These are phyloP conservation scores for Champsocephalus gunnari DNA, from an alignment of 2,797 vertebrate species.

Conservation along the genomic window DNA sequence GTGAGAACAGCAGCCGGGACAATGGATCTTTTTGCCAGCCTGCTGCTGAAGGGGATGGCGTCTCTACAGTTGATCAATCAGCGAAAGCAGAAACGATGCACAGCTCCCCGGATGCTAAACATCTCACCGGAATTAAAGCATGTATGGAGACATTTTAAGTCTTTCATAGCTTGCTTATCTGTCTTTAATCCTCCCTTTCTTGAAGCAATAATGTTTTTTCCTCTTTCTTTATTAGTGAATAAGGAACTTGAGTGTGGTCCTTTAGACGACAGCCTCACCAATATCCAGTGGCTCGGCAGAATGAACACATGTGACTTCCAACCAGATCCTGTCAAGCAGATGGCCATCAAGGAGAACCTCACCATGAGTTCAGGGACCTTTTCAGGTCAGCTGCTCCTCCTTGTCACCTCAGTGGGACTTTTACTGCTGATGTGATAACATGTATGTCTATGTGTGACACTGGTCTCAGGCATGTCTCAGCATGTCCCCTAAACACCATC, in stretches of 20 bases:
- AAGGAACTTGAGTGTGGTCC: slow-evolving; percentile 72
- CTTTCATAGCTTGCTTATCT: background rate
- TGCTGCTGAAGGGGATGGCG: slow-evolving; percentile 1
- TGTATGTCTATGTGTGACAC: background rate
- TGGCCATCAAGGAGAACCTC: slow-evolving; percentile 85
- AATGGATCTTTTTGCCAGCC: slow-evolving; percentile 39
- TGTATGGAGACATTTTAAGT: slow-evolving; percentile 45
- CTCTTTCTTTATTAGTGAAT: slow-evolving; percentile 58
- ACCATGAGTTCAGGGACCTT: slow-evolving; percentile 17
- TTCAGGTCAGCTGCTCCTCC: slow-evolving; percentile 64
- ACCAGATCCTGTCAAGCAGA: slow-evolving; percentile 73
- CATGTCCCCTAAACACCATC: background rate
- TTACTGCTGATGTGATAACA: slow-evolving; percentile 1
- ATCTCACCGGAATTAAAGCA: slow-evolving; percentile 61
- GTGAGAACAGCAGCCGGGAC: slow-evolving; percentile 68
- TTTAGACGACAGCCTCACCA: slow-evolving; percentile 92
- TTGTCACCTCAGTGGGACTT: background rate
- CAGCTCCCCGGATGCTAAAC: slow-evolving; percentile 39
- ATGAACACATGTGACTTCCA: slow-evolving; percentile 85
- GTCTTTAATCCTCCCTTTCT: background rate
- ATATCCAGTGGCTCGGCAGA: slow-evolving; percentile 93
- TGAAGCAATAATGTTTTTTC: background rate
- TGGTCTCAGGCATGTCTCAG: slow-evolving; percentile 11
- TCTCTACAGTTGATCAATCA: slow-evolving; percentile 22
- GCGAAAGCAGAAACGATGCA: slow-evolving; percentile 16